Conservation (phyloP, 2,888 invertebrate genomes). For the Cyclophora albipunctata region DNA sequence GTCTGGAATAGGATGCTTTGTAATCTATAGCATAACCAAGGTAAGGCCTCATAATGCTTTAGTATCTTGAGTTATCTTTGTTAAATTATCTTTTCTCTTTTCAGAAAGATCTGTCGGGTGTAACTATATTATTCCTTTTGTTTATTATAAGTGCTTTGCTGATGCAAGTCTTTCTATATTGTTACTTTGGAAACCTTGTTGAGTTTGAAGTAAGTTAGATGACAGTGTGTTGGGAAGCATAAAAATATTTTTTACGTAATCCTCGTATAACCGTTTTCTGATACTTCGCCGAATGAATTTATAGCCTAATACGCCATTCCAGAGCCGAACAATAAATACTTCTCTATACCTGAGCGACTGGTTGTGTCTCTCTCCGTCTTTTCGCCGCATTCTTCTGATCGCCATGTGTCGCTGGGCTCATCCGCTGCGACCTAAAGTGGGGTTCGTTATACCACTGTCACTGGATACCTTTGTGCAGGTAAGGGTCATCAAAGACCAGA, state of each 20-base stretch:
- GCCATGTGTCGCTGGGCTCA: slow-evolving; percentile 39
- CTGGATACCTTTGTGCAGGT: slow-evolving; percentile 34
- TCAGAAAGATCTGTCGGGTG: slow-evolving; percentile 23
- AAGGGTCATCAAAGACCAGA: slow-evolving; percentile 3
- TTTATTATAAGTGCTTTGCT: slow-evolving; percentile 15
- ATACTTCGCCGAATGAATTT: too few relatives aligned
- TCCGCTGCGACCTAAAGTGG: slow-evolving; percentile 24
- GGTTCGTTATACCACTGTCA: slow-evolving; percentile 28
- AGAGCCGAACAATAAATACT: slow-evolving; percentile 32
- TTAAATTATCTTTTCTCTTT: slow-evolving; percentile 14
- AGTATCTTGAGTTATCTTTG: not conserved
- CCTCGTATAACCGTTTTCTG: too few relatives aligned
- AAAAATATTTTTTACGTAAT: too few relatives aligned
- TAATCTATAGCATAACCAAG: slow-evolving; percentile 27
- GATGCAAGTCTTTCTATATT: slow-evolving; percentile 33
- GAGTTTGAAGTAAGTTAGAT: slow-evolving; percentile 29
- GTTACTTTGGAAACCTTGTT: slow-evolving; percentile 34
- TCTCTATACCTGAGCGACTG: slow-evolving; percentile 36
- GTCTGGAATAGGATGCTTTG: slow-evolving; percentile 21
- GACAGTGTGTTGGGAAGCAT: too few relatives aligned
- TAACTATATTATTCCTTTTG: slow-evolving; percentile 12
- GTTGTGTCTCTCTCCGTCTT: slow-evolving; percentile 31
- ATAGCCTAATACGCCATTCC: slow-evolving; percentile 4
- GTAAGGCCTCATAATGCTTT: slow-evolving; percentile 18
- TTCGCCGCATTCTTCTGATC: slow-evolving; percentile 32